Percentiles rank a stretch among this genome's conserved stretches.
phyloP scores from a whole-genome alignment of 2,113 vertebrate genomes.

The Amphiprion ocellaris region DNA sequence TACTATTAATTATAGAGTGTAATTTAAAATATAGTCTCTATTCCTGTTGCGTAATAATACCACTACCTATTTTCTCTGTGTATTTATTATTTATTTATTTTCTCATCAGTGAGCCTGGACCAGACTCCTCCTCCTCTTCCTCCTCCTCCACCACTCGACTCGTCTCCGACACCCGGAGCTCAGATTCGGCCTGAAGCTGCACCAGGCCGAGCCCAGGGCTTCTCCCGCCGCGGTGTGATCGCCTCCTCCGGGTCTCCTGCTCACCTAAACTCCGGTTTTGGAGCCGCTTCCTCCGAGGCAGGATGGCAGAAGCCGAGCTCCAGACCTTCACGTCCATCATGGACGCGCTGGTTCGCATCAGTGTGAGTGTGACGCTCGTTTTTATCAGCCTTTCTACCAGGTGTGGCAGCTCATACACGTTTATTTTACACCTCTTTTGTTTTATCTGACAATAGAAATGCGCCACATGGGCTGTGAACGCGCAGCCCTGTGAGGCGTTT shows the following conservation, averaged over 20 bases:
- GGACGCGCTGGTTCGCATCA: slow-evolving; percentile 94
- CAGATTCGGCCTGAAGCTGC: slow-evolving; percentile 10
- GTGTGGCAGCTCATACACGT: slow-evolving; percentile 4
- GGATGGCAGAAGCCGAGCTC: slow-evolving; percentile 94
- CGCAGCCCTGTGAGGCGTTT: slow-evolving; percentile 8
- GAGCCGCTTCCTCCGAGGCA: slow-evolving; percentile 13
- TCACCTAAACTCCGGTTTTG: background rate
- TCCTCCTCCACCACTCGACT: slow-evolving; percentile 25
- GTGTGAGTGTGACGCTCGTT: slow-evolving; percentile 85
- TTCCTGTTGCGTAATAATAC: background rate
- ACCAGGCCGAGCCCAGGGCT: too few species aligned
- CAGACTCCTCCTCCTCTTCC: background rate
- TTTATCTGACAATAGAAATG: background rate
- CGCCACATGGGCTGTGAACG: background rate
- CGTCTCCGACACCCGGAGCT: slow-evolving; percentile 25
- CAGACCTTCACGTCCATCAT: slow-evolving; percentile 94
- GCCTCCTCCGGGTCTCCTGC: too few species aligned
- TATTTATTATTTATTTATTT: too few species aligned
- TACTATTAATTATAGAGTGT: background rate
- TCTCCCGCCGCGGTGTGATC: too few species aligned
- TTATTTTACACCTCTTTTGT: background rate
- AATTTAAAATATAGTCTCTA: background rate
- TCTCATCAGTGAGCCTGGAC: slow-evolving; percentile 25
- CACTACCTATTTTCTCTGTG: background rate
- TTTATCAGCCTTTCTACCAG: slow-evolving; percentile 11